phyloP scores from a whole-genome alignment of 2,888 invertebrate species.

The Machimus rusticus region DNA sequence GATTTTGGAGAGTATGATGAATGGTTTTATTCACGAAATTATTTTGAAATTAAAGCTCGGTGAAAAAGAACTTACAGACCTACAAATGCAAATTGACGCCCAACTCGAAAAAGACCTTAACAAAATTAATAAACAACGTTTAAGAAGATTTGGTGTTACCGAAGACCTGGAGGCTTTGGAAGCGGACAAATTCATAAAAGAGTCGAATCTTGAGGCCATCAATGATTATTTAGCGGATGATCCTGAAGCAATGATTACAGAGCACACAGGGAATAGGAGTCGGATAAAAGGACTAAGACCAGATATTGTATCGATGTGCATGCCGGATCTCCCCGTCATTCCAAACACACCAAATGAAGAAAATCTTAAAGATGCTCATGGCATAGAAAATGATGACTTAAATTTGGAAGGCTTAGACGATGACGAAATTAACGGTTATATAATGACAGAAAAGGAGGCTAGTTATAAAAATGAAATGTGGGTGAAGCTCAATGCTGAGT shows the following conservation, averaged over 20 bases:
- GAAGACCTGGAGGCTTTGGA: slow-evolving; percentile 60
- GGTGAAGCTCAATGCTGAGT: slow-evolving; percentile 87
- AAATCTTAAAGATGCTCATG: slow-evolving; percentile 59
- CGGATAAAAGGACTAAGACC: slow-evolving; percentile 67
- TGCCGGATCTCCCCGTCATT: slow-evolving; percentile 61
- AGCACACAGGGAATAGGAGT: slow-evolving; percentile 26
- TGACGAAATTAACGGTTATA: slow-evolving; percentile 86
- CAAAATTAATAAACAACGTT: slow-evolving; percentile 58
- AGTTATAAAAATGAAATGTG: slow-evolving; percentile 83
- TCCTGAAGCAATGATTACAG: slow-evolving; percentile 50
- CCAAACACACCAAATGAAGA: slow-evolving; percentile 59
- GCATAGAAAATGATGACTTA: slow-evolving; percentile 65
- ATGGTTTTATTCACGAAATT: background rate
- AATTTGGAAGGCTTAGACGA: slow-evolving; percentile 84
- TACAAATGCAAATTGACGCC: slow-evolving; percentile 87
- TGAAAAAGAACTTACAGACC: slow-evolving; percentile 74
- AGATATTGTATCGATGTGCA: slow-evolving; percentile 80
- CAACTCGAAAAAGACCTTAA: slow-evolving; percentile 75
- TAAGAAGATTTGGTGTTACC: slow-evolving; percentile 51
- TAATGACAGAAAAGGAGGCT: slow-evolving; percentile 82
- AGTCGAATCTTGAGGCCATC: slow-evolving; percentile 64
- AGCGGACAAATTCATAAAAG: slow-evolving; percentile 62
- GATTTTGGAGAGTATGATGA: background rate
- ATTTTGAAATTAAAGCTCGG: slow-evolving; percentile 53
- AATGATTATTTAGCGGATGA: slow-evolving; percentile 59